Base-by-base conservation (phyloP, 2,113 vertebrate genomes). In the Helogale parvula region DNA sequence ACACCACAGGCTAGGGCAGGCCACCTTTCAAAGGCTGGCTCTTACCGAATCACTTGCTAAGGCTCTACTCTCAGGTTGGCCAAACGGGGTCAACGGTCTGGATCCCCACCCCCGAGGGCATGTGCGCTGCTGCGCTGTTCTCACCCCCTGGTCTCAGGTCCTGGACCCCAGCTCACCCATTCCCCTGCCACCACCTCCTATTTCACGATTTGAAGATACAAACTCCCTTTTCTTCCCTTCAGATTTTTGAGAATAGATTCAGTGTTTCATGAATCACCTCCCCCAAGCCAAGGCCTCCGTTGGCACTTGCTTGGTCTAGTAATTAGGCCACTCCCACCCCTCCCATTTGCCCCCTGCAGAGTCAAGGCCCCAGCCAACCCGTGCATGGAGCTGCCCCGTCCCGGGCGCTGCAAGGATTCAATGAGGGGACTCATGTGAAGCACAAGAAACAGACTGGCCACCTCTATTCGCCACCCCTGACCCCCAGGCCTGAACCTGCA, bases 361-460 rank as follows among this genome's bases (percentile, higher is more conserved):
- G 5, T 71, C 35, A 25, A 41, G 31, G 23, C 57, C 68, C 21
- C 21, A 17, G 41, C 19, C 0, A 0, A 13, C 50, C 38, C 2
- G 9, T 38, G 27, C 19, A 9, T 63, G 47, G 79, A n/a, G 71
- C 23, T 41, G 11, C 47, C 23, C 35, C n/a, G 31, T 47, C 60
- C 45, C 19, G 10, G 50, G 77, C 7, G 0, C 47, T 9, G 50
- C 0, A 0, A 69, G 10, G 65, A 65, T 3, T 52, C 31, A 0
- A 25, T 1, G 88, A 83, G 63, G 33, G 3, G 15, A 74, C 57
- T 25, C 4, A 0, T 0, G 3, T 12, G 4, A 52, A 90, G 50
- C 71, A 63, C 69, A 17, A 16, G 5, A 41, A 71, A 13, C 3
- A 6, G 25, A 27, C 15, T 4, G 7, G 23, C 0, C 27, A 33